Conservation (phyloP, 1,140 invertebrate genomes). For the Cydia fagiglandana region DNA sequence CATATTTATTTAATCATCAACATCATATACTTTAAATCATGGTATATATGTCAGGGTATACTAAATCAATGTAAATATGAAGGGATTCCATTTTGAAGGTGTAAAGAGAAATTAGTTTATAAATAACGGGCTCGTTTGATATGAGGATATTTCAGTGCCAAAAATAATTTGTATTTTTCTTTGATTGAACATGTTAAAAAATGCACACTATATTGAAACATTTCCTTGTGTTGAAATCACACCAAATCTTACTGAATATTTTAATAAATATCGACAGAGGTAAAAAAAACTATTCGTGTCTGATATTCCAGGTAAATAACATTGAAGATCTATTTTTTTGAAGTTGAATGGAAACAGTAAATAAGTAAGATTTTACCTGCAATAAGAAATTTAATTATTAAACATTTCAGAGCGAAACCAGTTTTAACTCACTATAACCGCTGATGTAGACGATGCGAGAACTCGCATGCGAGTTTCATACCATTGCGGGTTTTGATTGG, state of each 20-base stretch:
- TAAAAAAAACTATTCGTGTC: background rate
- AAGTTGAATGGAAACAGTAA: too few species aligned
- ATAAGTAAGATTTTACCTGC: too few species aligned
- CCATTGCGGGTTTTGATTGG: too few species aligned
- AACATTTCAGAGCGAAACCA: too few species aligned
- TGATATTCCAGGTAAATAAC: background rate
- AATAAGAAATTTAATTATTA: too few species aligned
- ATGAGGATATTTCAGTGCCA: conserved; percentile 45
- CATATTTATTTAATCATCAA: conserved; percentile 47
- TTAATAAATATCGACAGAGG: background rate
- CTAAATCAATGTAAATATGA: conserved; percentile 28
- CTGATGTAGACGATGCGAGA: too few species aligned
- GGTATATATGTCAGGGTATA: conserved; percentile 52
- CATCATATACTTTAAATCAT: conserved; percentile 43
- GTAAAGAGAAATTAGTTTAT: conserved; percentile 36
- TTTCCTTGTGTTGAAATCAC: conserved; percentile 29
- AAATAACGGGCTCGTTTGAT: background rate
- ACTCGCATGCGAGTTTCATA: too few species aligned
- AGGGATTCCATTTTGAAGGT: conserved; percentile 36
- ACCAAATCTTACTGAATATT: background rate
- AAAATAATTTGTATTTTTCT: conserved; percentile 32
- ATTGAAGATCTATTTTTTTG: too few species aligned
- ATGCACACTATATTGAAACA: conserved; percentile 40
- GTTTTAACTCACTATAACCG: too few species aligned
- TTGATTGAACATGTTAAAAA: conserved; percentile 7